Evolutionary conservation across 2,888 invertebrate genomes (phyloP), one percentile per base, ranked within the genome.

Genomic region (Gibbula magus): DNA sequence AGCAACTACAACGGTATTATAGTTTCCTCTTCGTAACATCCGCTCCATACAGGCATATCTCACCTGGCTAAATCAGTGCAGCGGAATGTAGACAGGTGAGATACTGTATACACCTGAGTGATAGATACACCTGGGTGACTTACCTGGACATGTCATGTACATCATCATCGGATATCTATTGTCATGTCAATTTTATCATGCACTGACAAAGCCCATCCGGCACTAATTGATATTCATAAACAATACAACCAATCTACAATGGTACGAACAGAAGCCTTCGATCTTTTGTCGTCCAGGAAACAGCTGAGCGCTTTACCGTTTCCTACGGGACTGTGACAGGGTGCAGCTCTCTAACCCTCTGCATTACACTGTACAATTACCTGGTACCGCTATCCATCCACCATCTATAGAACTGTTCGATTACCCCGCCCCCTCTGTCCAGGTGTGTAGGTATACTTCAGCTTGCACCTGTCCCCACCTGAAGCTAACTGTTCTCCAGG

Each of bases 231-330:
- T 67, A 67, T 67, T 67, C 67, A 35, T 16, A 8, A n/a, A 70
- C 70, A 32, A 70, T 32, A 32, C 18, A 39, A 25, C 18, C n/a
- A 35, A 70, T 39, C 32, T 35, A 70, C 70, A 70, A 39, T 70
- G 35, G 39, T 32, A n/a, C 18, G n/a, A 39, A 18, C 35, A n/a
- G 39, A 29, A 35, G 32, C 3, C n/a, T 35, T 70, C 70, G 70
- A 70, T 70, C 35, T 70, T 35, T 70, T 70, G 70, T 70, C 18
- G 20, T 3, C 35, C 35, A 70, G 70, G 70, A 70, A 32, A 35
- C 70, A 70, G 70, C 32, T 70, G 70, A 70, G 16, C n/a, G 1
- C 7, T 29, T 16, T 39, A 29, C 70, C 39, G 39, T 70, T 70
- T 70, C 16, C 39, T 29, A 39, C 32, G 39, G 39, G 32, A 39